Evolutionary conservation across 2,113 vertebrate species (phyloP).

Genomic region (Oncorhynchus nerka): DNA sequence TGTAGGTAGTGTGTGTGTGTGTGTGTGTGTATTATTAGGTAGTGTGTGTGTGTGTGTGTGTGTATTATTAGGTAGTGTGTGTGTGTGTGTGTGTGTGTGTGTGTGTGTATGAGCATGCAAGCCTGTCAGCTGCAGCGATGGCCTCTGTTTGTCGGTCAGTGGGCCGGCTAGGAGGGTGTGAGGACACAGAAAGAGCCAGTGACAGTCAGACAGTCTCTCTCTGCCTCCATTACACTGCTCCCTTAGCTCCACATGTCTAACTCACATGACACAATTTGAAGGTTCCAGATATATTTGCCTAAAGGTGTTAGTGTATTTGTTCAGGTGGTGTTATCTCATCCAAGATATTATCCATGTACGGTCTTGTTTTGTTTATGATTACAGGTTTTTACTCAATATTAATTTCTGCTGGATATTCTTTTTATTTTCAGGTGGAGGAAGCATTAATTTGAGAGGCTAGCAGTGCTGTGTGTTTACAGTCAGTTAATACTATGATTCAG

Average conservation of each 20-base stretch:
- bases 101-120: conserved; percentile 26
- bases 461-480: conserved; percentile 5
- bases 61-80: no score
- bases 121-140: conserved; percentile 16
- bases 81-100: conserved; percentile 33
- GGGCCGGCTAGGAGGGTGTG: conserved; percentile 11
- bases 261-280: neutral
- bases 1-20: no score
- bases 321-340: neutral
- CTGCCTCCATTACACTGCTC: neutral
- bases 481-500: neutral
- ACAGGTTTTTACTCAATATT: neutral
- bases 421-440: neutral
- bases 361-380: neutral
- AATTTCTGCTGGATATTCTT: neutral
- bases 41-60: conserved; percentile 17
- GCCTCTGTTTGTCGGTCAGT: conserved; percentile 27
- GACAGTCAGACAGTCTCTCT: neutral
- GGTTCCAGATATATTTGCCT: neutral
- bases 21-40: no score
- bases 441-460: neutral
- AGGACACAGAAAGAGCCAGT: conserved; percentile 22
- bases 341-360: neutral
- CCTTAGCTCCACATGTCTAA: neutral
- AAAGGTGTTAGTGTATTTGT: neutral